These are phyloP conservation scores for Morus bassanus DNA, from an alignment of 2,797 vertebrate genomes.

Conservation along the genomic window DNA sequence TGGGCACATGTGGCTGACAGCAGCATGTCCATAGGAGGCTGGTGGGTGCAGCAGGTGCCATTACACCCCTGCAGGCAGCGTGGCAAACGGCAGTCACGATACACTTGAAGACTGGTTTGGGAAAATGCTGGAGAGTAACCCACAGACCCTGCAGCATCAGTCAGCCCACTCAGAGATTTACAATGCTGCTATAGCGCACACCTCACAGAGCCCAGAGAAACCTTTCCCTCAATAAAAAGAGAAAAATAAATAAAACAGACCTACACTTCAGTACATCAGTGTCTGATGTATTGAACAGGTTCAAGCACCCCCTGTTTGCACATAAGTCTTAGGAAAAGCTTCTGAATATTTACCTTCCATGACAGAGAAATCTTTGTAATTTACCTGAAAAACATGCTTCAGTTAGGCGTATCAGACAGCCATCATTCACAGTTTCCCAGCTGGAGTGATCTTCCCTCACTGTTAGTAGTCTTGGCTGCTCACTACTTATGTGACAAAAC, in stretches of 20 bases:
- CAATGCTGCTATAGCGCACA: background rate
- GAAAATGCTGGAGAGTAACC: background rate
- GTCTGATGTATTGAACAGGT: too few relatives aligned
- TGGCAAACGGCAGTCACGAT: rapidly evolving
- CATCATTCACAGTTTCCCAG: background rate
- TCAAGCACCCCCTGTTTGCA: background rate
- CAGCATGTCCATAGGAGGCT: rapidly evolving
- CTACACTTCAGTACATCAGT: background rate
- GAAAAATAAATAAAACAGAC: background rate
- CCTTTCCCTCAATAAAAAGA: background rate
- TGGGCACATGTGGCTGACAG: too few relatives aligned
- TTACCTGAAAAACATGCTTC: background rate
- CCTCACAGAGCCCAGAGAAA: background rate
- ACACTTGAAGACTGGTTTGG: background rate
- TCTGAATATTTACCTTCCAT: background rate
- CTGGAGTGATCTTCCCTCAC: background rate
- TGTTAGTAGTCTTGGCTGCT: background rate
- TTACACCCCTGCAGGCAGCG: rapidly evolving
- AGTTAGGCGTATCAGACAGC: background rate
- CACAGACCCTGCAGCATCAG: background rate
- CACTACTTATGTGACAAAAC: background rate
- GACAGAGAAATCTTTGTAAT: background rate
- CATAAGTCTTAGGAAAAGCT: background rate
- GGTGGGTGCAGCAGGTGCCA: rapidly evolving
- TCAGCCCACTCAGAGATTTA: background rate